Conservation (phyloP, 2,797 vertebrate species). For the Neopelma chrysocephalum region DNA sequence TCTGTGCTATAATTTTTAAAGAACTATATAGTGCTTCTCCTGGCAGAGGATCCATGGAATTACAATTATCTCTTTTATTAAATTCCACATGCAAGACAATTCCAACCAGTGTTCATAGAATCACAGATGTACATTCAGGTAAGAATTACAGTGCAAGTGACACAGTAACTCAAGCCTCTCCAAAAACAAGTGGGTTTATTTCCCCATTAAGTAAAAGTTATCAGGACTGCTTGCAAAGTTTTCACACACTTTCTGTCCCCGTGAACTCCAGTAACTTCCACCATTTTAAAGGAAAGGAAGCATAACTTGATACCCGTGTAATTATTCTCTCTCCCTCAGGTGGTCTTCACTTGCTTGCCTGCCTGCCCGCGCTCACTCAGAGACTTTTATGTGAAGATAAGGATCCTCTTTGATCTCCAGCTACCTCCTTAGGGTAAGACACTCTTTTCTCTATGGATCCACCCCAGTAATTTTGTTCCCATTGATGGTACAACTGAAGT, state of each 20-base stretch:
- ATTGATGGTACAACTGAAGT: background rate
- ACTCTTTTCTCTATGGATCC: background rate
- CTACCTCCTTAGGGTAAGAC: background rate
- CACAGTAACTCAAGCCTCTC: background rate
- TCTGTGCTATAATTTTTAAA: background rate
- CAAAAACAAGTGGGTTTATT: background rate
- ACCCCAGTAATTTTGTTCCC: background rate
- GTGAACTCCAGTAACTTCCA: background rate
- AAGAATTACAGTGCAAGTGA: background rate
- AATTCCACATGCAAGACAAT: background rate
- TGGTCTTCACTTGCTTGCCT: background rate
- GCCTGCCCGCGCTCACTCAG: background rate
- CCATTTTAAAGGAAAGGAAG: background rate
- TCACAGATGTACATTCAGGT: background rate
- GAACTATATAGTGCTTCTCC: background rate
- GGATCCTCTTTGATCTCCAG: conserved; percentile 39
- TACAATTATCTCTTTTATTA: background rate
- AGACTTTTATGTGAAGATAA: conserved; percentile 24
- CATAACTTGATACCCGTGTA: background rate
- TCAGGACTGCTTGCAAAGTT: background rate
- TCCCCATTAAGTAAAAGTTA: background rate
- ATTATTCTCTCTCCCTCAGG: conserved; percentile 45
- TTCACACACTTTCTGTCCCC: background rate
- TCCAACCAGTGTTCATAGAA: background rate
- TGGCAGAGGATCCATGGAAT: background rate